These are phyloP conservation scores for Mimas tiliae DNA, from an alignment of 2,888 invertebrate species.

Conservation along the genomic window DNA sequence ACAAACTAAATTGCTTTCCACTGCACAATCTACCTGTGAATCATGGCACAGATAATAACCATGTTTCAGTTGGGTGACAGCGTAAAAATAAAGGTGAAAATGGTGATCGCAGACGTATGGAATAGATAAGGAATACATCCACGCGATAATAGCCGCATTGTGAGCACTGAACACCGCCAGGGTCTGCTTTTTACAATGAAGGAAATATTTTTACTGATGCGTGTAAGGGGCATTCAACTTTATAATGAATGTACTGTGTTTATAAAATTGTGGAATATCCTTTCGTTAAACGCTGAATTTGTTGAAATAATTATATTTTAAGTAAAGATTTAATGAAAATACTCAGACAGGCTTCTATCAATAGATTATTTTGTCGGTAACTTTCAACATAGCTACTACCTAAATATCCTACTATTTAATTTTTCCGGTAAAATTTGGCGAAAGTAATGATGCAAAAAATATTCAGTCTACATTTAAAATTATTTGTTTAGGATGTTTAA, in stretches of 20 bases:
- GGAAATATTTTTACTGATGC: slow-evolving; percentile 23
- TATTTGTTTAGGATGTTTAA: too few relatives aligned
- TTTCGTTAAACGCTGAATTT: neutral
- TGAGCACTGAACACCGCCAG: slow-evolving; percentile 37
- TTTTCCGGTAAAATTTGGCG: too few relatives aligned
- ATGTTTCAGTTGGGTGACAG: slow-evolving; percentile 52
- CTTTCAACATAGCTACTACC: too few relatives aligned
- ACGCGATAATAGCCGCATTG: slow-evolving; percentile 58
- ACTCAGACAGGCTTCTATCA: too few relatives aligned
- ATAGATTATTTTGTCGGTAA: too few relatives aligned
- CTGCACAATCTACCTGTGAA: slow-evolving; percentile 43
- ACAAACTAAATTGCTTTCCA: slow-evolving; percentile 34
- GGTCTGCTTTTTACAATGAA: slow-evolving; percentile 43
- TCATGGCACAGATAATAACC: slow-evolving; percentile 46
- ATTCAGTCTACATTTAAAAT: too few relatives aligned
- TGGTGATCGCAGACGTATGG: slow-evolving; percentile 58
- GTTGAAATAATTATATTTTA: too few relatives aligned
- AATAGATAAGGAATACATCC: slow-evolving; percentile 63
- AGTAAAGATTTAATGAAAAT: too few relatives aligned
- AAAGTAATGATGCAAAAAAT: too few relatives aligned
- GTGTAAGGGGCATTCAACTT: slow-evolving; percentile 15
- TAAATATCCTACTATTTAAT: too few relatives aligned
- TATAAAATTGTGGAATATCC: neutral
- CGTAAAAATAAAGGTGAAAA: slow-evolving; percentile 61
- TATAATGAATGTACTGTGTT: neutral